These are phyloP conservation scores for Himantopus leucocephalus DNA, from an alignment of 2,113 vertebrate genomes.

Conservation along the genomic window DNA sequence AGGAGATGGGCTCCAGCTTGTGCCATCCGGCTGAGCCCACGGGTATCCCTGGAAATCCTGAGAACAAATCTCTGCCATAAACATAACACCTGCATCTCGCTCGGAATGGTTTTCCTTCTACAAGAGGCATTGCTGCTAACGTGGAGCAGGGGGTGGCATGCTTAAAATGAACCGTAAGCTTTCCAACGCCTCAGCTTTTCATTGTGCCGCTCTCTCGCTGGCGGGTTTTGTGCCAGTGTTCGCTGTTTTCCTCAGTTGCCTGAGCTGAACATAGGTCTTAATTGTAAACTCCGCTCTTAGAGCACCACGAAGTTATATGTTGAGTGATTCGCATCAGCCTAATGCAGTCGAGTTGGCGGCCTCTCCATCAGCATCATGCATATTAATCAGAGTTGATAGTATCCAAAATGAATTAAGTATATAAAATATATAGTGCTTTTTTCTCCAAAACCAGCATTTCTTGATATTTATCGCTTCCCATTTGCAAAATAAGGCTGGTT, in stretches of 20 bases:
- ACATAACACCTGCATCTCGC: accelerated
- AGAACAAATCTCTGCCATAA: background rate
- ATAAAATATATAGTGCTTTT: background rate
- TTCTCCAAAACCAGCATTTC: background rate
- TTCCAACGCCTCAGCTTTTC: background rate
- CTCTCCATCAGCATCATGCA: background rate
- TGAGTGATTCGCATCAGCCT: background rate
- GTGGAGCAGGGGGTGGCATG: background rate
- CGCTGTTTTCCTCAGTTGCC: background rate
- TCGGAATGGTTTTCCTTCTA: background rate
- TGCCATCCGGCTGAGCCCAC: accelerated
- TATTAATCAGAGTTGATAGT: background rate
- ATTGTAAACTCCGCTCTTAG: background rate
- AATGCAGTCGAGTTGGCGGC: background rate
- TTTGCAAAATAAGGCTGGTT: background rate
- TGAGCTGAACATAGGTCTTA: background rate
- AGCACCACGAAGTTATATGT: background rate
- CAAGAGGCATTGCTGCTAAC: background rate
- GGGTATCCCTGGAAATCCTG: background rate
- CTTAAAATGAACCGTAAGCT: background rate
- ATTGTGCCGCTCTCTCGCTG: background rate
- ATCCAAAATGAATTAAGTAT: background rate
- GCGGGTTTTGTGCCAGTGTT: background rate
- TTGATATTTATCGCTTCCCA: background rate
- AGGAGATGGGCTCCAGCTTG: background rate